Conservation (phyloP, 2,113 vertebrate genomes). For the Lota lota region DNA sequence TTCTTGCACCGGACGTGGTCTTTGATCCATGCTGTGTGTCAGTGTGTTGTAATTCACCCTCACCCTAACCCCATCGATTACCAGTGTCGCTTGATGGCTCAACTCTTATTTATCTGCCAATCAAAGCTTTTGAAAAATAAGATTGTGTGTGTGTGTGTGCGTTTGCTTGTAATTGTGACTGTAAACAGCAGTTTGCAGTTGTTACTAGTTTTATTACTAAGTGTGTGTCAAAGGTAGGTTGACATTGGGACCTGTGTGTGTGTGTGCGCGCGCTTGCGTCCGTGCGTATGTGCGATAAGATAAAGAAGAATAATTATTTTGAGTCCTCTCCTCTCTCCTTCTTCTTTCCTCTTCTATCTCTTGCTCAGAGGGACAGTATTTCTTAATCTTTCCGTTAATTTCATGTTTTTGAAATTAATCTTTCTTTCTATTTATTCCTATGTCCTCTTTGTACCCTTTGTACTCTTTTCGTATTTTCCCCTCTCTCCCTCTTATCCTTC, state of each 20-base stretch:
- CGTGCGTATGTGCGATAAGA: not conserved
- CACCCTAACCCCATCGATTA: slow-evolving; percentile 44
- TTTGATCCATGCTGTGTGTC: slow-evolving; percentile 51
- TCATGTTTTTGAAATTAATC: too few species aligned
- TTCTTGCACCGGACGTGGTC: slow-evolving; percentile 7
- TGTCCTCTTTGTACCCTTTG: too few species aligned
- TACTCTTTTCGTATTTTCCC: too few species aligned
- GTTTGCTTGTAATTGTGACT: not conserved
- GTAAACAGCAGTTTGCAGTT: too few species aligned
- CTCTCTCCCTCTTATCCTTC: too few species aligned
- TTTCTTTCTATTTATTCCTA: too few species aligned
- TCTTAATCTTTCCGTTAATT: too few species aligned
- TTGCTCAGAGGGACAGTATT: not conserved
- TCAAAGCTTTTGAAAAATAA: slow-evolving; percentile 60
- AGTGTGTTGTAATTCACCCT: slow-evolving; percentile 18
- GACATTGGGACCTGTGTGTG: not conserved
- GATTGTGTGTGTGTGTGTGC: slow-evolving; percentile 20
- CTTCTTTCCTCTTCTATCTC: not conserved
- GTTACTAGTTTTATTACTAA: not conserved
- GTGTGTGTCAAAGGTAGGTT: not conserved
- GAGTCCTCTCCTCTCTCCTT: not conserved
- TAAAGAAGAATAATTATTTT: too few species aligned
- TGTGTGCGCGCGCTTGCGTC: not conserved
- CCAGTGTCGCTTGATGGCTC: slow-evolving; percentile 56
- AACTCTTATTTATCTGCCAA: slow-evolving; percentile 57